Evolutionary conservation across 2,797 vertebrate species (phyloP).

Genomic region (Rhinichthys osculus): DNA sequence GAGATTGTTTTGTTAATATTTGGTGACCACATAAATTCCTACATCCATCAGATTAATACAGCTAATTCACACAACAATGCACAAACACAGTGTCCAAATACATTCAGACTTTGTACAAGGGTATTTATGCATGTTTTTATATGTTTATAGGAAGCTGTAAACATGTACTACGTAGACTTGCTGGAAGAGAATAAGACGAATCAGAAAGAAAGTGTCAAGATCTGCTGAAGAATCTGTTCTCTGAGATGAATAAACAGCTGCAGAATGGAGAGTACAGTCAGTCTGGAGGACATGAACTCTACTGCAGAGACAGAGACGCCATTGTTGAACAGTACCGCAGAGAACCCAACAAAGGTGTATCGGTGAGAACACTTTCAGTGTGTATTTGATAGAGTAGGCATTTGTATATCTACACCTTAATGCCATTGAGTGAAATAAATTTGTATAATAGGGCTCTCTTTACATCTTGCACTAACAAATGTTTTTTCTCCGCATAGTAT

Average conservation of each 20-base stretch:
- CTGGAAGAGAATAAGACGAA: slow-evolving; percentile 48
- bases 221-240: slow-evolving; percentile 57
- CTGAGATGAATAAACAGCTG: slow-evolving; percentile 41
- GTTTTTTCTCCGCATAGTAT: background rate
- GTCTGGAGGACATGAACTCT: slow-evolving; percentile 64
- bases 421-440: too few relatives aligned
- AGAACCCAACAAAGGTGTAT: slow-evolving; percentile 57
- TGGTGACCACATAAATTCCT: background rate
- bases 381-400: background rate
- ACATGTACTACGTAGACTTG: slow-evolving; percentile 32
- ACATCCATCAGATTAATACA: background rate
- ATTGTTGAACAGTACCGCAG: slow-evolving; percentile 55
- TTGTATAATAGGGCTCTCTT: background rate
- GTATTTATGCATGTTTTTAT: background rate
- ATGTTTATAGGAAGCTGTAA: background rate
- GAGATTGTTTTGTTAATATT: background rate
- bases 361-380: slow-evolving; percentile 45
- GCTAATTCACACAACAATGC: background rate
- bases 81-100: background rate
- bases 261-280: slow-evolving; percentile 55
- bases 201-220: slow-evolving; percentile 56
- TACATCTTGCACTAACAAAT: background rate
- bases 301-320: slow-evolving; percentile 46
- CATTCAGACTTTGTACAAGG: background rate
- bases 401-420: background rate